Conservation (phyloP, 2,113 vertebrate species). For the Chlorodrepanis virens region DNA sequence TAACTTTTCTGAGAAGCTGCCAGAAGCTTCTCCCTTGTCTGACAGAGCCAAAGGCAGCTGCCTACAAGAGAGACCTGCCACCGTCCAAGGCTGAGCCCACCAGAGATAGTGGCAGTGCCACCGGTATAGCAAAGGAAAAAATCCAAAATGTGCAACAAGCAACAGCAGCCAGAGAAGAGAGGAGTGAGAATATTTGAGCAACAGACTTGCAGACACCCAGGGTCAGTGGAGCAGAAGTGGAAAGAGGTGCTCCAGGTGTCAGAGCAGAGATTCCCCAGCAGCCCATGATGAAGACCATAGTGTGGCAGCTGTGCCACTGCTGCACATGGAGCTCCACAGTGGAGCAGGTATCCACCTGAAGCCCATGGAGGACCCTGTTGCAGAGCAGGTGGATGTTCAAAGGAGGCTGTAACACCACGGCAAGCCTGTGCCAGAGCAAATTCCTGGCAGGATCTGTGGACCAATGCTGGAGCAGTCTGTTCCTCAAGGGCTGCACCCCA, state of each 20-base stretch:
- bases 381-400: background rate
- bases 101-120: background rate
- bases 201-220: background rate
- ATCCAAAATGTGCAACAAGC: background rate
- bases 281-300: background rate
- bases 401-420: background rate
- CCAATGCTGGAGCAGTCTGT: background rate
- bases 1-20: background rate
- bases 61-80: background rate
- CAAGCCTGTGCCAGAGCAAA: background rate
- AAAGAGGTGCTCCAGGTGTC: background rate
- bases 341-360: background rate
- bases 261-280: background rate
- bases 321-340: fast-evolving
- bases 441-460: background rate
- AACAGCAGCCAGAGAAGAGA: background rate
- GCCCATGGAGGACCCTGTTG: background rate
- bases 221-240: background rate
- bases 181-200: background rate
- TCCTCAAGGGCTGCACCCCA: background rate
- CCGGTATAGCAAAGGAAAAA: fast-evolving
- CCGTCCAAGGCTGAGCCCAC: background rate
- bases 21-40: background rate
- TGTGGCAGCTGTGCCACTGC: background rate
- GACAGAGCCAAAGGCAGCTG: background rate